Conservation (phyloP, 37 sponge, comb jelly and placozoan species). For the Axinella damicornis region DNA sequence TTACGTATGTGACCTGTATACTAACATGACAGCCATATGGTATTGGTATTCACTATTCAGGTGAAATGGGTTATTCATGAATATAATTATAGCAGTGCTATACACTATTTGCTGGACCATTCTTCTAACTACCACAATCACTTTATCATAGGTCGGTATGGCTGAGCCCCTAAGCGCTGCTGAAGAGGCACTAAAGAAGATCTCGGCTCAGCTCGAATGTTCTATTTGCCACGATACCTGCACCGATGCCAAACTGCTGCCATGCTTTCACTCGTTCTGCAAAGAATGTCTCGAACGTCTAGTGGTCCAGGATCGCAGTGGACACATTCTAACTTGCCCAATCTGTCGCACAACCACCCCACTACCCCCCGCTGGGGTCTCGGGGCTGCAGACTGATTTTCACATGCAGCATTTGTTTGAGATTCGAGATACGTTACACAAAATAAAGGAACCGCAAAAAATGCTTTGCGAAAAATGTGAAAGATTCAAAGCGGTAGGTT, state of each 20-base stretch:
- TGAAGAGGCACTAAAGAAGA: conserved; percentile 7
- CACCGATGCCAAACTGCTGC: conserved; percentile 21
- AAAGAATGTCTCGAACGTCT: conserved; percentile 2
- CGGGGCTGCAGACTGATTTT: background rate
- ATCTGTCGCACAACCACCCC: conserved; percentile 11
- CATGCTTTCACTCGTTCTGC: conserved; percentile 2
- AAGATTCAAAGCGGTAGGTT: conserved; percentile 1
- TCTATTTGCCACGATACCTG: conserved; percentile 11
- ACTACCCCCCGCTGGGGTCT: background rate
- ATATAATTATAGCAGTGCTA: too few relatives aligned
- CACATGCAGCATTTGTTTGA: conserved; percentile 36
- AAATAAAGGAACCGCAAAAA: background rate
- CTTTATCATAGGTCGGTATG: too few relatives aligned
- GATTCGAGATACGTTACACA: conserved; percentile 15
- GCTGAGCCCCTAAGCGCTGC: background rate
- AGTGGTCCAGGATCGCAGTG: background rate
- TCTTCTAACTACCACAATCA: too few relatives aligned
- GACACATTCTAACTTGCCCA: background rate
- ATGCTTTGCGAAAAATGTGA: conserved; percentile 26
- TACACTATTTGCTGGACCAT: too few relatives aligned
- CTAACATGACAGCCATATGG: too few relatives aligned
- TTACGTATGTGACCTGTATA: too few relatives aligned
- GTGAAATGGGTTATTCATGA: too few relatives aligned
- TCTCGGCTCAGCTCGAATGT: conserved; percentile 11
- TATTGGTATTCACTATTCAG: too few relatives aligned